These are phyloP conservation scores for Pygoscelis antarcticus DNA, from an alignment of 2,113 vertebrate genomes.

Conservation along the genomic window DNA sequence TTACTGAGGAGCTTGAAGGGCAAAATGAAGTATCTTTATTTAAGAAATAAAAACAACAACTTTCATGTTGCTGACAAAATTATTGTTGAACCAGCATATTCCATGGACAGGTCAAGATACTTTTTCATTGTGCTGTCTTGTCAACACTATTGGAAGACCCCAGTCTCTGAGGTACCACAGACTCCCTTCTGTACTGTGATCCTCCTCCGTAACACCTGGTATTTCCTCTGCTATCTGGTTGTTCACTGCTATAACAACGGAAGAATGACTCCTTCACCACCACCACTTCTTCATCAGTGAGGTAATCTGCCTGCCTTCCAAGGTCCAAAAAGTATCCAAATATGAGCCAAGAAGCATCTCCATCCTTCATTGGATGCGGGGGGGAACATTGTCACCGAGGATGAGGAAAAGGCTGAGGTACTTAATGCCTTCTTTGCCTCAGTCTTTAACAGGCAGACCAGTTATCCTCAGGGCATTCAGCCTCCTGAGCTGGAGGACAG, in stretches of 20 bases:
- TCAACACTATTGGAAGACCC: neutral
- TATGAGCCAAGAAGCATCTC: too few relatives aligned
- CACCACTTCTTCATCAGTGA: neutral
- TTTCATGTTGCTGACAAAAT: neutral
- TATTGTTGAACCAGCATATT: neutral
- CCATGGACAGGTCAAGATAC: neutral
- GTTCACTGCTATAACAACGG: accelerated
- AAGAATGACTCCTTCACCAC: neutral
- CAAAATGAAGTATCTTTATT: neutral
- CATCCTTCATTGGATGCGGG: too few relatives aligned
- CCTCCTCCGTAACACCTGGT: accelerated
- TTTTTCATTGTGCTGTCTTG: neutral
- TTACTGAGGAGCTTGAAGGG: neutral
- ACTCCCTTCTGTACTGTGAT: neutral
- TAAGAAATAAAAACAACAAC: neutral
- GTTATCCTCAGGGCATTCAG: too few relatives aligned
- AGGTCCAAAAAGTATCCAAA: neutral
- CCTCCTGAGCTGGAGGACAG: too few relatives aligned
- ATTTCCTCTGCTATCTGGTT: neutral
- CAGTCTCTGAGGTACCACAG: neutral
- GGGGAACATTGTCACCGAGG: too few relatives aligned
- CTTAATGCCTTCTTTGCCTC: too few relatives aligned
- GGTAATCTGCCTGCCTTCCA: neutral
- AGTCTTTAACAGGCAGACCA: too few relatives aligned
- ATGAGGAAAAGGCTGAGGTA: too few relatives aligned